Conservation (phyloP, 2,888 invertebrate species). For the Balanococcus diminutus region DNA sequence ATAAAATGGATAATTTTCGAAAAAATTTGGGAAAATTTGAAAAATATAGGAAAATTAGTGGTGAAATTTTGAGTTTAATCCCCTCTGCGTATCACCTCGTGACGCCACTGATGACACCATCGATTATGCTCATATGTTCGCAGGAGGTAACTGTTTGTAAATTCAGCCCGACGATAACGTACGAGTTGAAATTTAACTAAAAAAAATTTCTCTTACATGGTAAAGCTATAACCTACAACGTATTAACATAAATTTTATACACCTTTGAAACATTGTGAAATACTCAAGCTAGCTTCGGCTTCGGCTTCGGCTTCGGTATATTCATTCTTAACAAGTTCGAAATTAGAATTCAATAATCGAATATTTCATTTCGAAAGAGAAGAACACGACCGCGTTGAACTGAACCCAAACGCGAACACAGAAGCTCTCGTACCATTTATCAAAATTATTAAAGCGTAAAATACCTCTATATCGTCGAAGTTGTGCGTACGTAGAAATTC, state of each 20-base stretch:
- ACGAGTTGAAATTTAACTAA: too few species aligned
- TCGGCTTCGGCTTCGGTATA: not conserved
- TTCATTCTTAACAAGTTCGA: constrained; percentile 3
- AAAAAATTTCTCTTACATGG: too few species aligned
- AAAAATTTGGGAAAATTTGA: too few species aligned
- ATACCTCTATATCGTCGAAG: not conserved
- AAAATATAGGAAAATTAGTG: too few species aligned
- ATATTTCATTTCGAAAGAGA: constrained; percentile 17
- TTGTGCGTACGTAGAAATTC: constrained; percentile 7
- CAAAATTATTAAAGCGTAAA: constrained; percentile 34
- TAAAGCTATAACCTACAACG: too few species aligned
- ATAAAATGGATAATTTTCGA: too few species aligned
- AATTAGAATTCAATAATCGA: constrained; percentile 33
- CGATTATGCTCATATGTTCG: too few species aligned
- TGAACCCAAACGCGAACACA: not conserved
- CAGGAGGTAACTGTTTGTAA: too few species aligned
- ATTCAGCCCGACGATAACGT: too few species aligned
- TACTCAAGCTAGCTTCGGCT: not conserved
- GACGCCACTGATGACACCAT: too few species aligned
- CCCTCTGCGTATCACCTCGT: too few species aligned
- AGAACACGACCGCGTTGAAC: not conserved
- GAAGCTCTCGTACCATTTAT: not conserved
- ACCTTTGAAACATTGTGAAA: not conserved
- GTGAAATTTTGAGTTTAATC: too few species aligned
- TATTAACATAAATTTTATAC: constrained; percentile 14